Base-by-base conservation (phyloP, 2,888 invertebrate genomes). In the Dasypolia templi region DNA sequence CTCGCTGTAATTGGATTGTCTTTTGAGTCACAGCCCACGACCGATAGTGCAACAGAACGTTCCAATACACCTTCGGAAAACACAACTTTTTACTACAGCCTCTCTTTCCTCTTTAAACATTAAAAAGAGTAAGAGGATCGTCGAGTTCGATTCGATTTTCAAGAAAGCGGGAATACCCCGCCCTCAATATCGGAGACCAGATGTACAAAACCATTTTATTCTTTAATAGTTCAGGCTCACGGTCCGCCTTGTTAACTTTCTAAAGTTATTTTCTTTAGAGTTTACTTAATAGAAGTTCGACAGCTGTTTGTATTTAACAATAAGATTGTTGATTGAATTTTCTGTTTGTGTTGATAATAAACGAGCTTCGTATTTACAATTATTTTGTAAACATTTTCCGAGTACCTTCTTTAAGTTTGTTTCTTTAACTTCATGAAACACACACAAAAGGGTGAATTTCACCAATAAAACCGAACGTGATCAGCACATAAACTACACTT, bases 1-100 rank as follows among this genome's bases (percentile, higher is more conserved):
- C 81, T 86, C 77, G 79, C 83, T 81, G 81, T 90, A 89, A 90
- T 89, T 91, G 89, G 88, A 89, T 90, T 89, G 87, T 88, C 86
- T 83, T 87, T 87, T 77, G 80, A 82, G 80, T 79, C 86, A 79
- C 79, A 84, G 69, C 73, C 71, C 83, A 78, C 77, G 72, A 79
- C 72, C 75, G 81, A 86, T 84, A 87, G 82, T 79, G 82, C 82
- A 81, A 75, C 86, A 79, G 70, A 83, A 82, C 71, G 72, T 56
- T 70, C 5, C 63, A 67, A 75, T 75, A 75, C 71, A 73, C 76
- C 62, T 81, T 72, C 26, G 56, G 12, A 71, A 77, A 80, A 79
- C 74, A 81, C 70, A 39, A 62, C n/a, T 67, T 61, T 29, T 61
- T 46, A 59, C 46, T 64, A 65, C 53, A 9, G 39, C 71, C 19